A percentile compares a stretch with the other conserved stretches of the same genome.
phyloP scores from a whole-genome alignment of 2,888 invertebrate species.

The Ophioninae sp. region DNA sequence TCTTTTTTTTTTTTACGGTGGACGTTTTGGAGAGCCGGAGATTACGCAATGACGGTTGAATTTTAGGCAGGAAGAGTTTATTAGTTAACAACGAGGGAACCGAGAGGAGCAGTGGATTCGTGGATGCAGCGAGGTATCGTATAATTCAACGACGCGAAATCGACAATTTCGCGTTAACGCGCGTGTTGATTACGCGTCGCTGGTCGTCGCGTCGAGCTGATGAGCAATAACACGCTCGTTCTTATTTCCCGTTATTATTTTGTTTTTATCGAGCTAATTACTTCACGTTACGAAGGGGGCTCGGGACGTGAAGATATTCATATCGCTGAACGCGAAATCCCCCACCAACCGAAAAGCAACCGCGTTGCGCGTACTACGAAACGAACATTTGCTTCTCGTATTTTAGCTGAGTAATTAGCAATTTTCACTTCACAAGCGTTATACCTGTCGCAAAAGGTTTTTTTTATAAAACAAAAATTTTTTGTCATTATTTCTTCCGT shows the following conservation, averaged over 20 bases:
- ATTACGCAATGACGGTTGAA: conserved; percentile 10
- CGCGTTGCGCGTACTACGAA: background rate
- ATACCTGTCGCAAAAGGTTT: background rate
- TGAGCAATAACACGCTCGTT: conserved; percentile 5
- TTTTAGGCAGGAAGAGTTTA: conserved; percentile 2
- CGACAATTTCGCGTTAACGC: conserved; percentile 17
- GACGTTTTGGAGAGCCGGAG: background rate
- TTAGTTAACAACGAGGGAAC: conserved; percentile 4
- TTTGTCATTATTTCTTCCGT: too few relatives aligned
- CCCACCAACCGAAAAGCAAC: background rate
- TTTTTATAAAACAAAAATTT: background rate
- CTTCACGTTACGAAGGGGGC: background rate
- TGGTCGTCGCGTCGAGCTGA: conserved; percentile 3
- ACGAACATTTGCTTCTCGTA: background rate
- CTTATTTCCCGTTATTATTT: conserved; percentile 10
- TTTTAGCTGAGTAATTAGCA: conserved; percentile 1
- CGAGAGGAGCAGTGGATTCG: background rate
- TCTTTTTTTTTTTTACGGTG: background rate
- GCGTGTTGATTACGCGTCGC: conserved; percentile 2
- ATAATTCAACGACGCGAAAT: conserved; percentile 31
- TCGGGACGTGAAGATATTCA: background rate
- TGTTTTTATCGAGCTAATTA: conserved; percentile 25
- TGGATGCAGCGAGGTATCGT: conserved; percentile 2
- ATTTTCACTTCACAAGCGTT: background rate
- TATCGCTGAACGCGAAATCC: background rate